A percentile compares a stretch with the other conserved stretches of the same genome.
These are phyloP conservation scores for Drosophila hamatofila DNA, from an alignment of 2,888 invertebrate species.

Conservation along the genomic window DNA sequence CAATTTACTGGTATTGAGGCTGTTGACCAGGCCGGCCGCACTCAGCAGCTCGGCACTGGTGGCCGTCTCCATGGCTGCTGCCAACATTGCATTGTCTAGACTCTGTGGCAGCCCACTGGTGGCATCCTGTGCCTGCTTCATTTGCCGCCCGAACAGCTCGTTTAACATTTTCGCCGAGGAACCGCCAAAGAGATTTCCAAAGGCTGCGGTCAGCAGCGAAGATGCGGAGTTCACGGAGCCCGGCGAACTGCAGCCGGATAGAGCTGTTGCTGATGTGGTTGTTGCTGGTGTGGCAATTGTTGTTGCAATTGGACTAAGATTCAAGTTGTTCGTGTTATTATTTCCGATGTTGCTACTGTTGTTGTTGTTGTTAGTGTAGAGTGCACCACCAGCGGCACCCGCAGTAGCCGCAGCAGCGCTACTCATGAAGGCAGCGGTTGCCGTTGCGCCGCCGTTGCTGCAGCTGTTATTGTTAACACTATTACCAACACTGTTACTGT, in stretches of 20 bases:
- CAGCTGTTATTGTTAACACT: slow-evolving; percentile 59
- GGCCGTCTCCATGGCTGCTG: slow-evolving; percentile 85
- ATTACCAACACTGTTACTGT: slow-evolving; percentile 42
- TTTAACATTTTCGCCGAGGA: slow-evolving; percentile 96
- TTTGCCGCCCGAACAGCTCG: slow-evolving; percentile 93
- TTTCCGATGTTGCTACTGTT: slow-evolving; percentile 25
- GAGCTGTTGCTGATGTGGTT: slow-evolving; percentile 44
- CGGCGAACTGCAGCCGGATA: slow-evolving; percentile 65
- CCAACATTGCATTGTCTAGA: slow-evolving; percentile 85
- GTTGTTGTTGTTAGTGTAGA: slow-evolving; percentile 86
- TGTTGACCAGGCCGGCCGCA: slow-evolving; percentile 82
- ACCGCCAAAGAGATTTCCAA: slow-evolving; percentile 88
- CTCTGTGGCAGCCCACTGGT: slow-evolving; percentile 85
- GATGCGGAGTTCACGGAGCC: slow-evolving; percentile 70
- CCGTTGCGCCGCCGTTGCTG: slow-evolving; percentile 72
- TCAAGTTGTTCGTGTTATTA: slow-evolving; percentile 38
- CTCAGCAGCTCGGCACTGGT: slow-evolving; percentile 85
- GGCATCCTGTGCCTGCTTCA: slow-evolving; percentile 89
- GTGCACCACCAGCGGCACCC: slow-evolving; percentile 92
- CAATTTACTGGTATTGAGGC: slow-evolving; percentile 76
- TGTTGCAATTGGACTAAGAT: slow-evolving; percentile 36
- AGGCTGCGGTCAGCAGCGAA: slow-evolving; percentile 79
- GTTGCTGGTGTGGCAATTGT: slow-evolving; percentile 28
- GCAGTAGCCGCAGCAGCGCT: slow-evolving; percentile 89
- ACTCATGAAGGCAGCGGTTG: slow-evolving; percentile 88